Base-by-base conservation (phyloP, 2,113 vertebrate species). In the Elachura formosa region DNA sequence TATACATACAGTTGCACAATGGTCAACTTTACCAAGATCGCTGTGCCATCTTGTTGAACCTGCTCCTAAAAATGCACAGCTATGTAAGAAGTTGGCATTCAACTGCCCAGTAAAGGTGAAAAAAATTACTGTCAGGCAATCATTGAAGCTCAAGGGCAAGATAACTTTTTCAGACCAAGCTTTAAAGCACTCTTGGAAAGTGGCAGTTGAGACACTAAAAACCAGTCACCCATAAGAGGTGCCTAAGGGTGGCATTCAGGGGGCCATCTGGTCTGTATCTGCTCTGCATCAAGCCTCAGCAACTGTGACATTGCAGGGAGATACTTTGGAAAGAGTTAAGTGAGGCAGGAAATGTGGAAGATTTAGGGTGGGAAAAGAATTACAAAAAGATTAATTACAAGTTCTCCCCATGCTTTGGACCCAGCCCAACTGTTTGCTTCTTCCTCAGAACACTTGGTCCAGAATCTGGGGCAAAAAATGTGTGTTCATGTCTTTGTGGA, bases 381-480 rank as follows among this genome's bases (percentile, higher is more conserved):
- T 90, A 82, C 72, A 67, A 74, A 73, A 91, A 85, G 84, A 91
- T 95, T 93, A 89, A 95, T 96, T 93, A 52, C 82, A 90, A 94
- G 71, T 77, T 95, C 82, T 91, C 91, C 67, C 74, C 75, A 77
- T 73, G 84, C 43, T 83, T 93, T 96, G 93, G 82, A 91, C 11
- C 5, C 51, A 84, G 63, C 29, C 91, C 95, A 94, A 31, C 18
- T 40, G 46, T 45, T 62, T 80, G 43, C 55, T 95, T 89, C 87
- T 96, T 91, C 72, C 78, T 91, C 40, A 54, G 91, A 95, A 97
- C 64, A 71, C 87, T 96, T 91, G 73, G 82, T 83, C 33, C 90
- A 93, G 90, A 93, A 85, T 74, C 75, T 71, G 85, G 87, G 93
- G 68, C 51, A 94, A 87, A 89, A 93, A 83, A 77, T 80, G 46